Evolutionary conservation across 1,140 invertebrate genomes (phyloP), one percentile per base, ranked within the genome.

Genomic region (Zaprionus inermis): DNA sequence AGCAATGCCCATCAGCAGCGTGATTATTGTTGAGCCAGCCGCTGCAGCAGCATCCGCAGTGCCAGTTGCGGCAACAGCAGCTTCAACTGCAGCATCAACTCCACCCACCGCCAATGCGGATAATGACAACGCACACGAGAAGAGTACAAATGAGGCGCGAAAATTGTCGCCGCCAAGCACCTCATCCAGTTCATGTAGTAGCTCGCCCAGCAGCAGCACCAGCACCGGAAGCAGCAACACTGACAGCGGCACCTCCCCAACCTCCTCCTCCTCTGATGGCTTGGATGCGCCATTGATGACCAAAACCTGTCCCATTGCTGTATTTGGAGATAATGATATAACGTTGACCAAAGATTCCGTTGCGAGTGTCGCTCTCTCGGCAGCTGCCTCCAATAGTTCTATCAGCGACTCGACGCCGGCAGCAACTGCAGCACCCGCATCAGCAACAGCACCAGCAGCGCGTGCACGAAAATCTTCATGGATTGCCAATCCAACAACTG

Each of bases 401-500:
- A 30, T 20, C 60, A 24, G 22, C 58, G 30, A 61, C 3, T 41
- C 9, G 51, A 65, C 68, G 20, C 67, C 72, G 11, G 22, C 56
- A 49, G n/a, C 54, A 24, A 20, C 63, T 20, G 24, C 54, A 64
- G 20, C 57, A 10, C 9, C 56, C 32, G 28, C 64, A 16, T 4
- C 57, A 64, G 20, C 81, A 64, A 91, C 66, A 91, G 92, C 64
- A 16, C 34, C 49, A 5, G 60, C 80, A 7, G 32, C 74, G 18
- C 79, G 93, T 24, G 92, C 93, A 71, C 90, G 94, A 10, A 94
- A 94, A 81, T 93, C 94, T 32, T 94, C 94, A 0, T 94, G 93
- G 93, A 94, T 94, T n/a, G 92, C 93, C 6, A 91, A 85, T 81
- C 93, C 93, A 0, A 92, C 93, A 24, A 93, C 94, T 74, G 90